phyloP scores from a whole-genome alignment of 2,888 invertebrate species.

The Drosophila kanekoi region DNA sequence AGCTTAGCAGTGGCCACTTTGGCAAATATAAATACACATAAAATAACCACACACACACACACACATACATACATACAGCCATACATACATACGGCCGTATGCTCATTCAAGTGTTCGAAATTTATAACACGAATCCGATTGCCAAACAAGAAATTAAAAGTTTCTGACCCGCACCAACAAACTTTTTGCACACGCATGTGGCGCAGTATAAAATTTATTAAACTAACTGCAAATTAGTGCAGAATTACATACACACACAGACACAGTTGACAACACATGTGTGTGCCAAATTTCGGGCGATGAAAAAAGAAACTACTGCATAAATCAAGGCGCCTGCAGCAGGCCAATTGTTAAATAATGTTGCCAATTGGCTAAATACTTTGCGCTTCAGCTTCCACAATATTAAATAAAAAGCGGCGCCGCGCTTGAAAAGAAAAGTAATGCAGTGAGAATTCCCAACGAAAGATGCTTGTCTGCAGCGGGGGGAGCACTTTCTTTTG shows the following conservation, averaged over 20 bases:
- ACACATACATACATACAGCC: slow-evolving; percentile 2
- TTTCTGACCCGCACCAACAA: slow-evolving; percentile 62
- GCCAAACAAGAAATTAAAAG: slow-evolving; percentile 78
- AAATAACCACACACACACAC: slow-evolving; percentile 41
- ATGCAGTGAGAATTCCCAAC: slow-evolving; percentile 28
- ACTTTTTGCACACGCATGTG: slow-evolving; percentile 65
- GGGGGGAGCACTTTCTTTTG: slow-evolving; percentile 12
- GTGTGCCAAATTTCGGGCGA: slow-evolving; percentile 44
- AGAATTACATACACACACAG: slow-evolving; percentile 44
- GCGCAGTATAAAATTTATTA: slow-evolving; percentile 69
- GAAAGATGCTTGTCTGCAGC: slow-evolving; percentile 8
- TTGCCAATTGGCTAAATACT: slow-evolving; percentile 74
- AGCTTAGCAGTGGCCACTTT: slow-evolving; percentile 44
- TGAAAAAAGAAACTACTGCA: slow-evolving; percentile 48
- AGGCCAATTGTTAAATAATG: slow-evolving; percentile 59
- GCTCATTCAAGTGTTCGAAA: slow-evolving; percentile 53
- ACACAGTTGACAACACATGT: slow-evolving; percentile 32
- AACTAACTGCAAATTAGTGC: slow-evolving; percentile 75
- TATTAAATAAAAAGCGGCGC: slow-evolving; percentile 65
- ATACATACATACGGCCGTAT: no score
- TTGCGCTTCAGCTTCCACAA: slow-evolving; percentile 46
- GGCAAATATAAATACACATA: slow-evolving; percentile 62
- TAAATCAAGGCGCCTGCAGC: slow-evolving; percentile 63
- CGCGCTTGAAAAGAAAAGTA: slow-evolving; percentile 58
- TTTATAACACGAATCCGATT: slow-evolving; percentile 68